These are phyloP conservation scores for Epinotia ramella DNA, from an alignment of 2,888 invertebrate species.

Conservation along the genomic window DNA sequence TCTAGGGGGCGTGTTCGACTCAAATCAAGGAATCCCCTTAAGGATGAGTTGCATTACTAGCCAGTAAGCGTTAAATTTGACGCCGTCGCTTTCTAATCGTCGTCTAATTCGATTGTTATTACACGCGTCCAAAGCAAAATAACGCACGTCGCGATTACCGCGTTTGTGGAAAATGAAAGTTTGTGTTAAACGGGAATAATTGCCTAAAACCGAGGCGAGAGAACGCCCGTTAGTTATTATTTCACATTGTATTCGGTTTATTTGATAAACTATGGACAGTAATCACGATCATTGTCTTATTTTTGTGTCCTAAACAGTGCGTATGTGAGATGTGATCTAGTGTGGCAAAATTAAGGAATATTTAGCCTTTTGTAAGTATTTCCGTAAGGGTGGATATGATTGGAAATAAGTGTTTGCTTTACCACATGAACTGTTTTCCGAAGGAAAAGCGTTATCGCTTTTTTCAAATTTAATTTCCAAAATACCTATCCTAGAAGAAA, in stretches of 20 bases:
- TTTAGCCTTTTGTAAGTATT: conserved; percentile 64
- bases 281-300: conserved; percentile 66
- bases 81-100: conserved; percentile 46
- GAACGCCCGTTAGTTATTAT: conserved; percentile 10
- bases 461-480: too few species aligned
- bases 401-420: background rate
- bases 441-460: too few species aligned
- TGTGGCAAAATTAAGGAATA: conserved; percentile 62
- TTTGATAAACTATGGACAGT: conserved; percentile 72
- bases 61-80: too few species aligned
- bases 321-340: conserved; percentile 75
- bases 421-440: too few species aligned
- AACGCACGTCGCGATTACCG: conserved; percentile 19
- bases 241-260: conserved; percentile 34
- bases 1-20: too few species aligned
- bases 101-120: conserved; percentile 44
- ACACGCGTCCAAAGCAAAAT: conserved; percentile 43
- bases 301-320: conserved; percentile 63
- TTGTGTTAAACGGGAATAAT: conserved; percentile 38
- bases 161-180: conserved; percentile 41
- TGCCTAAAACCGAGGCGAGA: conserved; percentile 2
- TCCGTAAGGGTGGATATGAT: conserved; percentile 27
- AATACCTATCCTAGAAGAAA: too few species aligned
- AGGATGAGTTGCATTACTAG: too few species aligned
- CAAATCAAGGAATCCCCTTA: too few species aligned